Conservation (phyloP, 1,140 invertebrate species). For the Euschistus heros region DNA sequence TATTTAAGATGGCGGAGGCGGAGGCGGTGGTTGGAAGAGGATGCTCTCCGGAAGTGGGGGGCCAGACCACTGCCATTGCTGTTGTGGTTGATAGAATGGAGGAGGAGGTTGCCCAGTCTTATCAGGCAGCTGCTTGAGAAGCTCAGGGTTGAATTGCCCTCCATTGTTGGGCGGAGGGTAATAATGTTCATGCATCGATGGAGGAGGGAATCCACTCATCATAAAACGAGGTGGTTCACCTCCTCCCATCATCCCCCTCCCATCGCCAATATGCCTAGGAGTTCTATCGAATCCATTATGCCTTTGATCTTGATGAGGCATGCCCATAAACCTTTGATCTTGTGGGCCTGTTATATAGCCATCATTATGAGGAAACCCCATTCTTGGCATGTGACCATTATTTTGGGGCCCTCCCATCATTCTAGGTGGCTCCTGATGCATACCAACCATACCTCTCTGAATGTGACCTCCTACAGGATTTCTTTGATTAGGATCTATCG, state of each 20-base stretch:
- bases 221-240: background rate
- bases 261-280: background rate
- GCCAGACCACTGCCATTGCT: conserved; percentile 8
- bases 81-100: background rate
- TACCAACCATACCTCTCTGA: background rate
- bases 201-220: background rate
- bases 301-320: background rate
- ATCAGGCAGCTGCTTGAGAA: background rate
- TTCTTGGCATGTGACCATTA: background rate
- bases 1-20: conserved; percentile 13
- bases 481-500: background rate
- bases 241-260: background rate
- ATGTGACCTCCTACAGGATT: background rate
- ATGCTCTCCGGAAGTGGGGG: conserved; percentile 2
- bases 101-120: background rate
- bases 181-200: background rate
- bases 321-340: background rate
- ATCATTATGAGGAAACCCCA: background rate
- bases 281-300: background rate
- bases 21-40: conserved; percentile 10
- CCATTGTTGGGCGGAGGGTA: background rate
- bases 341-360: background rate
- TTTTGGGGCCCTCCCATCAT: background rate
- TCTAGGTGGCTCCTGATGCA: background rate
- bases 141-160: background rate